Base-by-base conservation (phyloP, 2,888 invertebrate species). In the Belgica antarctica region DNA sequence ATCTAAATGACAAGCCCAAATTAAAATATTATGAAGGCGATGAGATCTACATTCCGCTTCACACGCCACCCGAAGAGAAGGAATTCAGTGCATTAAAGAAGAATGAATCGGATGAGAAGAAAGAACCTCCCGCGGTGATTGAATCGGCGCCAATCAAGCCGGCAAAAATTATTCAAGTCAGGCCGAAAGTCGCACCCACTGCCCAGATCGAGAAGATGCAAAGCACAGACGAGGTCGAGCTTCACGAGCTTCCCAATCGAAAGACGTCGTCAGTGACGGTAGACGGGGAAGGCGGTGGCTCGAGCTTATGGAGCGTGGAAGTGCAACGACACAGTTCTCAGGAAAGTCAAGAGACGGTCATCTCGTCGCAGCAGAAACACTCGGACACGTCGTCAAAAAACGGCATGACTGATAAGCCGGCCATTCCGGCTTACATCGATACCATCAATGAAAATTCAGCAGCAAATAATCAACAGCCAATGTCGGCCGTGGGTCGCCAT, bases 11-110 rank as follows among this genome's bases (percentile, higher is more conserved):
- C 74, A 69, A 78, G 70, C 76, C 72, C 47, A 71, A 79, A 4
- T 73, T 81, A 47, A 83, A 84, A 72, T 86, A 87, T 76, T 86
- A 87, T 75, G 88, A 88, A 73, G 83, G 85, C 61, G 82, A 86
- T 0, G 85, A 87, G 74, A 87, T 90, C 69, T 85, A 88, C 73
- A 89, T 90, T 74, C 89, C 89, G 0, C 77, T 90, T 71, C 88
- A 87, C 72, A 89, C 89, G n/a, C 89, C 89, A 2, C 87, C 87
- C 0, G 87, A 87, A 72, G 88, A 87, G 75, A 81, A 82, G 62
- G 82, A 83, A 47, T 70, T 70, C 46, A 70, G 27, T 61, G 61
- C 59, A 19, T 27, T 61, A 24, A 70, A 70, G 28, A 70, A 70
- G 22, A 41, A 59, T 25, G 59, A 19, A 8, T 59, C 24, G 8